phyloP scores from a whole-genome alignment of 2,797 vertebrate genomes.

The Sebastes kiyomatsui region DNA sequence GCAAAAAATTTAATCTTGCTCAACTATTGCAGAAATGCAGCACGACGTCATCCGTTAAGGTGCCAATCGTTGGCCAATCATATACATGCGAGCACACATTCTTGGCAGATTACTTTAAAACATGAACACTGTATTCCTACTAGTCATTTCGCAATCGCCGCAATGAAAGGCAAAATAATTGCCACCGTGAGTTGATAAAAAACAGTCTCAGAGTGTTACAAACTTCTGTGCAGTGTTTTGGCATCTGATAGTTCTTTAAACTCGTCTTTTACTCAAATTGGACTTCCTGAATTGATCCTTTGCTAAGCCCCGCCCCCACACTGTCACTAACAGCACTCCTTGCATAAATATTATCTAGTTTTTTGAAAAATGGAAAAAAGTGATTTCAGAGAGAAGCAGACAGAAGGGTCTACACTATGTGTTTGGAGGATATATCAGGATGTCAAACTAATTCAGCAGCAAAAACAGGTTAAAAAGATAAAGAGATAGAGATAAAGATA shows the following conservation, averaged over 20 bases:
- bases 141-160: background rate
- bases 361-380: too few relatives aligned
- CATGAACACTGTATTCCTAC: background rate
- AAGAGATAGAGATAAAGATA: too few relatives aligned
- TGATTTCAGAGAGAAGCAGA: too few relatives aligned
- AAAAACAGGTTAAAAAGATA: too few relatives aligned
- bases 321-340: too few relatives aligned
- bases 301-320: too few relatives aligned
- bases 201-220: background rate
- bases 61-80: background rate
- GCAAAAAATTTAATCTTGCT: background rate
- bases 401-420: too few relatives aligned
- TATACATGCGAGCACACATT: background rate
- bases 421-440: too few relatives aligned
- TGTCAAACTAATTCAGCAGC: too few relatives aligned
- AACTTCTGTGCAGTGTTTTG: background rate
- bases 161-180: background rate
- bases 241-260: background rate
- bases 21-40: background rate
- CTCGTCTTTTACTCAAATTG: background rate
- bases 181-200: background rate
- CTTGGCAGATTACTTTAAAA: background rate
- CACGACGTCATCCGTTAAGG: background rate
- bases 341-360: too few relatives aligned
- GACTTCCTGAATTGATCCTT: background rate